Percentiles rank a stretch among this genome's conserved stretches.
Conservation (phyloP, 1,140 invertebrate species). For the Bombus haemorrhoidalis region DNA sequence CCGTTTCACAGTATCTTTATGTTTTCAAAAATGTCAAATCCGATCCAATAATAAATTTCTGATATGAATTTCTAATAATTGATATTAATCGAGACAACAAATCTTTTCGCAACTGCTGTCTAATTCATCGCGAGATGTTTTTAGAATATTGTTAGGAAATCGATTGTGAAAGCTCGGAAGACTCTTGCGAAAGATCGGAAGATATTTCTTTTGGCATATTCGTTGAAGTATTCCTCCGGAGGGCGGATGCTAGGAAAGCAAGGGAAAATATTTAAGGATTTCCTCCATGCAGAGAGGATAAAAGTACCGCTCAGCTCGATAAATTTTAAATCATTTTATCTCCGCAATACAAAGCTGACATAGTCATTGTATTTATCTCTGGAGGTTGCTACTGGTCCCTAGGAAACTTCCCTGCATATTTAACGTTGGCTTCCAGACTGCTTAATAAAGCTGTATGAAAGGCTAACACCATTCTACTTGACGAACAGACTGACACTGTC, state of each 20-base stretch:
- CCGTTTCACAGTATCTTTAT: too few relatives aligned
- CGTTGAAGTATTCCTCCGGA: neutral
- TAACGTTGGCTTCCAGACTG: neutral
- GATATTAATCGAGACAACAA: neutral
- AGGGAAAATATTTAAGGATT: slow-evolving; percentile 20
- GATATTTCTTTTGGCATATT: neutral
- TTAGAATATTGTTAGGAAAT: neutral
- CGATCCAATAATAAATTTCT: too few relatives aligned
- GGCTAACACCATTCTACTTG: neutral
- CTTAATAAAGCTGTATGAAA: neutral
- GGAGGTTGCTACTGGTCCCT: neutral
- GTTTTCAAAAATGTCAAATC: too few relatives aligned
- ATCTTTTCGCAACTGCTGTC: neutral
- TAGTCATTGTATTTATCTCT: slow-evolving; percentile 17
- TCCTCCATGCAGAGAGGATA: neutral
- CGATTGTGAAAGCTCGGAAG: neutral
- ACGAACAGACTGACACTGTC: neutral
- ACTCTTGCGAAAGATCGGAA: neutral
- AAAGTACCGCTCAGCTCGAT: neutral
- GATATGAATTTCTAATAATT: neutral
- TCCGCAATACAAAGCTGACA: slow-evolving; percentile 17
- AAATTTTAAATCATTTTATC: slow-evolving; percentile 44
- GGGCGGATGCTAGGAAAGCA: neutral
- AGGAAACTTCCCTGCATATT: neutral
- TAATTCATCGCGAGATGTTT: neutral